Evolutionary conservation across 1,140 invertebrate genomes (phyloP), one percentile per base, ranked within the genome.

Genomic region (Heliconius nattereri): DNA sequence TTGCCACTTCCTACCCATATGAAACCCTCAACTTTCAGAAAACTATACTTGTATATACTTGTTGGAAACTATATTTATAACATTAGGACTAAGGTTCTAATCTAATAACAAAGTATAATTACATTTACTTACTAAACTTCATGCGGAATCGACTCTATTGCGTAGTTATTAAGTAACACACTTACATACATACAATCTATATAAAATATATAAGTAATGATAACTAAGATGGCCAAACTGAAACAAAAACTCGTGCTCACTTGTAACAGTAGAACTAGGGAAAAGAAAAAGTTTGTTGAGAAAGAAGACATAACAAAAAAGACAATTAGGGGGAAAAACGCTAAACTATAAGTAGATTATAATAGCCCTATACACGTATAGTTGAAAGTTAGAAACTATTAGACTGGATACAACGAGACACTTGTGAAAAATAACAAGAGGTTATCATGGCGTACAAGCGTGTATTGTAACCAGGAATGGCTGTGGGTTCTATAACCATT

Each of bases 231-330:
- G 29, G 70, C 26, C 40, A 71, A 71, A 71, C 70, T 20, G 19
- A 32, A 23, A 76, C 75, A 70, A 76, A 76, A 76, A 76, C 32
- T 76, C 26, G 70, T 75, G 19, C 75, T 3, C 26, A 76, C 75
- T 70, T 70, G 20, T 54, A 49, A 57, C 54, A 70, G 60, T 35
- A 76, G 29, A 76, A 76, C 60, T 49, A 70, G 20, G n/a, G 23
- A 8, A 74, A 75, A 54, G 32, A 26, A 54, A 76, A 75, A 75
- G 74, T 75, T 71, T 71, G 29, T 32, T 26, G 19, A 70, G 37
- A 13, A 70, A 75, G 57, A 40, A 76, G 60, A 76, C 37, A n/a
- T 23, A 76, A 76, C 60, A 76, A 76, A 76, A 71, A 76, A 76
- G 75, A 76, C 57, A 76, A 76, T 76, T 76, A 76, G 57, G 60